phyloP scores from a whole-genome alignment of 2,888 invertebrate species.

The Drosophila setosimentum region DNA sequence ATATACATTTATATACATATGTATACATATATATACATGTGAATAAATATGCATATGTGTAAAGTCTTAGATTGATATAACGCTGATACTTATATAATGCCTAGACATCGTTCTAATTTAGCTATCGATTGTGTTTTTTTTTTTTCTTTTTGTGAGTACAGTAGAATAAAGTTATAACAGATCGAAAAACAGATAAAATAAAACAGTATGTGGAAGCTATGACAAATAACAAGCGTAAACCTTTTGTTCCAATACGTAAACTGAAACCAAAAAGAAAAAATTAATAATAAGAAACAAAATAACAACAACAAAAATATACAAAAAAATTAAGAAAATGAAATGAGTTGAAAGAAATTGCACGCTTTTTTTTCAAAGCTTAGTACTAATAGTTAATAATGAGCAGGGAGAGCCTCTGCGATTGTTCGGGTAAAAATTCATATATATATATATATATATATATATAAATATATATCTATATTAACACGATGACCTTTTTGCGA shows the following conservation, averaged over 20 bases:
- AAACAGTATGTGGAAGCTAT: conserved; percentile 48
- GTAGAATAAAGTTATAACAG: conserved; percentile 32
- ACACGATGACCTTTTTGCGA: conserved; percentile 78
- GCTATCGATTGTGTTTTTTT: conserved; percentile 33
- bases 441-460: conserved; percentile 22
- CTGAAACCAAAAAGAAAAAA: conserved; percentile 8
- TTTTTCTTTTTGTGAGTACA: conserved; percentile 31
- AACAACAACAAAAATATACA: conserved; percentile 9
- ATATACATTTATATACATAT: conserved; percentile 16
- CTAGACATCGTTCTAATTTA: conserved; percentile 45
- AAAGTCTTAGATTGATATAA: conserved; percentile 61
- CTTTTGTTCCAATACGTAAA: conserved; percentile 56
- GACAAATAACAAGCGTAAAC: conserved; percentile 68
- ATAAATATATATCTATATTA: conserved; percentile 27
- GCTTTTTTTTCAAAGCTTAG: conserved; percentile 67
- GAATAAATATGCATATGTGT: conserved; percentile 57
- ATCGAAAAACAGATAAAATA: conserved; percentile 6
- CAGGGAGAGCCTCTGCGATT: conserved; percentile 17
- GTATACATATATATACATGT: conserved; percentile 27
- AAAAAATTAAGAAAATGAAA: background rate
- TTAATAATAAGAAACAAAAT: background rate
- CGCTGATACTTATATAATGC: conserved; percentile 49
- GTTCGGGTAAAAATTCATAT: conserved; percentile 36
- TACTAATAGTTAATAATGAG: conserved; percentile 66
- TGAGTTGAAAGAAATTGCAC: conserved; percentile 39